Evolutionary conservation across 92 coral and sea anemone species (phyloP).

Genomic region (Palythoa caribaeorum): DNA sequence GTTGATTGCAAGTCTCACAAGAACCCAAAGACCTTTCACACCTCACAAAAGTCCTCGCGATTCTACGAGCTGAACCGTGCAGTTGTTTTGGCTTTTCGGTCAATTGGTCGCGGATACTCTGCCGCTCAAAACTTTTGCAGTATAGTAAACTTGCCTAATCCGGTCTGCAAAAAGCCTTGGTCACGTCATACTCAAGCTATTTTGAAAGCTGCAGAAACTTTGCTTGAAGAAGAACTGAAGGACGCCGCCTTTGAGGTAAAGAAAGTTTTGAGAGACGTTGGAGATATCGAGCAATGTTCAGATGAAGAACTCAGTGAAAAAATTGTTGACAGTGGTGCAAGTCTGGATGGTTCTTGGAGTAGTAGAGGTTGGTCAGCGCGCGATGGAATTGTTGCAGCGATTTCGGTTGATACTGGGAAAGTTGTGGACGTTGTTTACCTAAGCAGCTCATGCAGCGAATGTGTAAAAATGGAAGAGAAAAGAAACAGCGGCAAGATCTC

Average conservation of each 20-base stretch:
- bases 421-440: constrained; percentile 63
- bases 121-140: constrained; percentile 63
- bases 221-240: constrained; percentile 41
- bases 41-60: constrained; percentile 44
- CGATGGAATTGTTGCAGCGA: constrained; percentile 62
- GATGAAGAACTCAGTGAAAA: background rate
- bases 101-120: constrained; percentile 61
- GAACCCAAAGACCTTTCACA: constrained; percentile 41
- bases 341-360: constrained; percentile 61
- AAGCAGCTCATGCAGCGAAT: constrained; percentile 38
- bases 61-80: constrained; percentile 55
- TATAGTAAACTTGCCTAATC: constrained; percentile 50
- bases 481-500: background rate
- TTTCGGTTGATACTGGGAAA: constrained; percentile 21
- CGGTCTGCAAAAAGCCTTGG: constrained; percentile 50
- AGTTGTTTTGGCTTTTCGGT: constrained; percentile 49
- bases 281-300: background rate
- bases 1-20: constrained; percentile 30
- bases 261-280: background rate
- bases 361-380: constrained; percentile 62
- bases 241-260: constrained; percentile 59
- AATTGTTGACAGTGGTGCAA: background rate
- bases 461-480: background rate
- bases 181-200: constrained; percentile 38
- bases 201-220: constrained; percentile 7